These are phyloP conservation scores for Tetanocera ferruginea DNA, from an alignment of 2,888 invertebrate genomes.

Conservation along the genomic window DNA sequence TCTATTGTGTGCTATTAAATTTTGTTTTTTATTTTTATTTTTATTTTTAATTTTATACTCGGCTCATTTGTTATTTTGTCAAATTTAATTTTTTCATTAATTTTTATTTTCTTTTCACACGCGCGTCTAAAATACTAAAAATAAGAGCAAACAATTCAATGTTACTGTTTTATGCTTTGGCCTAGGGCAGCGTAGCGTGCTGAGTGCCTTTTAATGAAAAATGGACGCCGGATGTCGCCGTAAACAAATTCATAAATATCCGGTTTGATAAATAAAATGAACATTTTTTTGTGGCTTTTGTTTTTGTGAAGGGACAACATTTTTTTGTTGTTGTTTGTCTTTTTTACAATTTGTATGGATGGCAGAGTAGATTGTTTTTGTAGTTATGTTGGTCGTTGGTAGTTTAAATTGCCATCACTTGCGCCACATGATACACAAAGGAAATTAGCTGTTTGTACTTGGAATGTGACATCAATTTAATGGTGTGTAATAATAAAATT, in stretches of 20 bases:
- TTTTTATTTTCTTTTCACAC: background rate
- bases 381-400: too few relatives aligned
- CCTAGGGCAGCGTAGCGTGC: too few relatives aligned
- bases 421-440: slow-evolving; percentile 24
- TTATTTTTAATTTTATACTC: background rate
- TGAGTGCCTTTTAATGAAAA: background rate
- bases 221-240: slow-evolving; percentile 21
- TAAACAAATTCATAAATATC: slow-evolving; percentile 42
- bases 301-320: background rate
- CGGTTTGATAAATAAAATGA: slow-evolving; percentile 11
- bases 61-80: background rate
- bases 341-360: background rate
- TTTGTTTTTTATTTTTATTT: background rate
- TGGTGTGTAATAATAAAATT: slow-evolving; percentile 19
- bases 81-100: background rate
- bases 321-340: background rate
- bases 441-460: slow-evolving; percentile 23
- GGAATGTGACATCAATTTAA: slow-evolving; percentile 23
- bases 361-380: background rate
- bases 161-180: background rate
- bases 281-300: slow-evolving; percentile 1
- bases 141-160: background rate
- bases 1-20: background rate
- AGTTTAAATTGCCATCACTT: slow-evolving; percentile 35
- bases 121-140: too few relatives aligned